These are phyloP conservation scores for Ichneumon xanthorius DNA, from an alignment of 2,888 invertebrate species.

Conservation along the genomic window DNA sequence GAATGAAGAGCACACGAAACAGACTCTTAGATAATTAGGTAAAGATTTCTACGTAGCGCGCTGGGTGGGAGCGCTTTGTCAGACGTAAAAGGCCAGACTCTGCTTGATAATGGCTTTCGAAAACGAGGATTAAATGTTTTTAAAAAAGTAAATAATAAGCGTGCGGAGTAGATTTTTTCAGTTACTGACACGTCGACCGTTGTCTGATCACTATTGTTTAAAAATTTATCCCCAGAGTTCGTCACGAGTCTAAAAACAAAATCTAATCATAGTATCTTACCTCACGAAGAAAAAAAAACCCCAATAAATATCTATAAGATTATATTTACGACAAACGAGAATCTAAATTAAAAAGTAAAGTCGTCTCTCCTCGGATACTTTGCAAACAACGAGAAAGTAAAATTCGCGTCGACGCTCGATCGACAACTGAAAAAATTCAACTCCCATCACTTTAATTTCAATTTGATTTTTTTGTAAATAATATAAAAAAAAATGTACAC, in stretches of 20 bases:
- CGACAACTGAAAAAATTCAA: not conserved
- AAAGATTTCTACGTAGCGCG: constrained; percentile 49
- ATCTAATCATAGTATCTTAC: not conserved
- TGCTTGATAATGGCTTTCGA: constrained; percentile 31
- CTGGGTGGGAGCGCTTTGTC: constrained; percentile 19
- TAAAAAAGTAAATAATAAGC: not conserved
- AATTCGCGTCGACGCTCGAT: not conserved
- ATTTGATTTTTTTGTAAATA: constrained; percentile 17
- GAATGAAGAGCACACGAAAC: constrained; percentile 31
- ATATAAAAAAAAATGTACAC: not conserved
- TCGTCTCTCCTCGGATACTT: not conserved
- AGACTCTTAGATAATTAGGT: constrained; percentile 30
- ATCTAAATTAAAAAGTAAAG: not conserved
- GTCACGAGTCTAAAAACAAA: not conserved
- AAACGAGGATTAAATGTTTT: constrained; percentile 5
- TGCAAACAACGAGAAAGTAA: not conserved
- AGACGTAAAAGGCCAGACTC: constrained; percentile 14
- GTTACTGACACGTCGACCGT: not conserved
- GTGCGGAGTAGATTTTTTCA: not conserved
- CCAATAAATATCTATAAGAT: not conserved
- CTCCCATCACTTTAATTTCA: not conserved
- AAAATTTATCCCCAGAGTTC: not conserved
- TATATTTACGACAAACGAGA: not conserved
- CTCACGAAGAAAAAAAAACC: not conserved
- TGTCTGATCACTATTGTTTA: constrained; percentile 1